These are phyloP conservation scores for Diadophis punctatus DNA, from an alignment of 2,113 vertebrate genomes.

Conservation along the genomic window DNA sequence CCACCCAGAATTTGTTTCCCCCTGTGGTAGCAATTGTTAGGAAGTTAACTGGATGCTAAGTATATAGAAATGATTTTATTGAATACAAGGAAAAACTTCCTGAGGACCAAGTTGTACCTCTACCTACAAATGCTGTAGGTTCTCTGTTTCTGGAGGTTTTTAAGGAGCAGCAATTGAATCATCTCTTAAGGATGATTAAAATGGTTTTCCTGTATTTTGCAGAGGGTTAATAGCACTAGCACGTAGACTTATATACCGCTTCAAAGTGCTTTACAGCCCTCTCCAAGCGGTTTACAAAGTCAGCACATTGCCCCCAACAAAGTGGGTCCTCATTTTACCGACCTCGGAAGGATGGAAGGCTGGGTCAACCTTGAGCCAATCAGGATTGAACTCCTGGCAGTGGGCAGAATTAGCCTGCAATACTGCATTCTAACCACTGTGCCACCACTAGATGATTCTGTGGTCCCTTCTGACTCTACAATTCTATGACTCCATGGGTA, in stretches of 20 bases:
- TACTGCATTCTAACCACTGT: too few relatives aligned
- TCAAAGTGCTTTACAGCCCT: too few relatives aligned
- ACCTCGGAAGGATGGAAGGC: too few relatives aligned
- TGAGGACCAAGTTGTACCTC: not conserved
- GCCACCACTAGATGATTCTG: not conserved
- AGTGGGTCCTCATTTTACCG: too few relatives aligned
- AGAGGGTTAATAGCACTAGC: too few relatives aligned
- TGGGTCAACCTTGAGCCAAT: too few relatives aligned
- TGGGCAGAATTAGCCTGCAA: too few relatives aligned
- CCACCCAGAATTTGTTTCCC: not conserved
- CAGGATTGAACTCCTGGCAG: too few relatives aligned
- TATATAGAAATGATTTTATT: not conserved
- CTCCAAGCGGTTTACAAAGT: too few relatives aligned
- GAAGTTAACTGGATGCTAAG: not conserved
- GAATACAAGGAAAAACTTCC: not conserved
- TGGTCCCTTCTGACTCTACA: not conserved
- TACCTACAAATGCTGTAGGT: not conserved
- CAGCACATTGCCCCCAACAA: too few relatives aligned
- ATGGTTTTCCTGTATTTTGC: not conserved
- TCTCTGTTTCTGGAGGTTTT: not conserved
- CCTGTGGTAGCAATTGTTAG: not conserved
- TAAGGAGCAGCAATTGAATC: not conserved
- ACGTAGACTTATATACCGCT: accelerated
- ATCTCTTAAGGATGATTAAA: not conserved
- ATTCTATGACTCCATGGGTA: not conserved